Conservation (phyloP, 2,113 vertebrate genomes). For the Protomyctophum bolini region DNA sequence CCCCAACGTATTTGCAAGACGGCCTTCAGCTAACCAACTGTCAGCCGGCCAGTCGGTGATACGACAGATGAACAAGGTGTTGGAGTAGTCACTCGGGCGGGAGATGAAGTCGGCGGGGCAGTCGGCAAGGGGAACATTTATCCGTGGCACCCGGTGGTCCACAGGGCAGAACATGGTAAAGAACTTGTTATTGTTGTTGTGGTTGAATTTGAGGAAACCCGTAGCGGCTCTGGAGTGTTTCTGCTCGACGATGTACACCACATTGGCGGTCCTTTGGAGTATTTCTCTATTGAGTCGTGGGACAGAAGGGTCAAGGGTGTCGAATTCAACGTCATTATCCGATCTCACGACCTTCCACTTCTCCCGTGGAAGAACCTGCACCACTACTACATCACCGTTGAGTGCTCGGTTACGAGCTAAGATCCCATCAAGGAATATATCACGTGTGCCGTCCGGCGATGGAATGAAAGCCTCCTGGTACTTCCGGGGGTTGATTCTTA, state of each 20-base stretch:
- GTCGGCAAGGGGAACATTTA: conserved; percentile 86
- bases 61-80: conserved; percentile 89
- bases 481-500: conserved; percentile 97
- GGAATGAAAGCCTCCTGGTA: conserved; percentile 95
- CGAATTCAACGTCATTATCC: conserved; percentile 79
- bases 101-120: conserved; percentile 87
- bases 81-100: conserved; percentile 85
- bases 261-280: conserved; percentile 92
- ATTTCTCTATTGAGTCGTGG: conserved; percentile 71
- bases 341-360: conserved; percentile 94
- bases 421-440: conserved; percentile 95
- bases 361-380: conserved; percentile 88
- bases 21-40: conserved; percentile 91
- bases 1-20: conserved; percentile 89
- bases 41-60: conserved; percentile 90
- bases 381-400: conserved; percentile 92
- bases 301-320: conserved; percentile 12
- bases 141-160: conserved; percentile 93
- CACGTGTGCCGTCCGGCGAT: conserved; percentile 88
- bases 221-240: conserved; percentile 93
- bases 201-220: conserved; percentile 90
- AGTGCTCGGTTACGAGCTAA: conserved; percentile 92
- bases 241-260: conserved; percentile 92
- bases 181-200: conserved; percentile 79
- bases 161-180: conserved; percentile 93